A percentile compares a stretch with the other conserved stretches of the same genome.
Evolutionary conservation across 1,140 invertebrate species (phyloP).

Genomic region (Nephotettix cincticeps): DNA sequence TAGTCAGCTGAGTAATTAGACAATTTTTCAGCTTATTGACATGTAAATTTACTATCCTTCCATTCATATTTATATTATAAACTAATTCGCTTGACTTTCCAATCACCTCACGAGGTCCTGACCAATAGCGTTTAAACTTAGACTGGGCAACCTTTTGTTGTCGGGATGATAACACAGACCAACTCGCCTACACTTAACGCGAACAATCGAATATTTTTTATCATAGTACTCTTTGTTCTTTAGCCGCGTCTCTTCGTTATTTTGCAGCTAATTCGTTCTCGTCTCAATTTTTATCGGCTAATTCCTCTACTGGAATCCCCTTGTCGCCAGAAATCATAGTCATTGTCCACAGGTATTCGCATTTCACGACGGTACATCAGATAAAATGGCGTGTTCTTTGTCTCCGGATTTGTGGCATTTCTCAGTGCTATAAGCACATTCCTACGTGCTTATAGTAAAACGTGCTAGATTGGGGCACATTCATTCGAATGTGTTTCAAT

Average conservation of each 20-base stretch:
- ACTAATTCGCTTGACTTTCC: not conserved
- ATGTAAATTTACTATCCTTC: no score
- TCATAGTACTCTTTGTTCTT: not conserved
- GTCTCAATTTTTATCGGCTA: not conserved
- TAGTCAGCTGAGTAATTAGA: no score
- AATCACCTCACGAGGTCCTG: not conserved
- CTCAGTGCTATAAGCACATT: not conserved
- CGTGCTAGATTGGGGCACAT: no score
- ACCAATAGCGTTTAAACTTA: not conserved
- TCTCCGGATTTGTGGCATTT: not conserved
- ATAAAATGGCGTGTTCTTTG: not conserved
- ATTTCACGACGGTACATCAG: conserved; percentile 2
- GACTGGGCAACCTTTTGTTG: not conserved
- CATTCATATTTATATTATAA: no score
- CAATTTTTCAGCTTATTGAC: no score
- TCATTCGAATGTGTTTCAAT: not conserved
- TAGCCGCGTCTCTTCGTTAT: not conserved
- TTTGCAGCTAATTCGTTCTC: not conserved
- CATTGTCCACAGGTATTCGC: not conserved
- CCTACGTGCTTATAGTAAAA: no score
- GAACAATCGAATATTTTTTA: not conserved
- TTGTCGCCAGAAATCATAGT: not conserved
- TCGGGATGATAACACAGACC: not conserved
- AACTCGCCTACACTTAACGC: not conserved
- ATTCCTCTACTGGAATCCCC: not conserved